phyloP scores from a whole-genome alignment of 2,113 vertebrate species.

The Alligator mississippiensis region DNA sequence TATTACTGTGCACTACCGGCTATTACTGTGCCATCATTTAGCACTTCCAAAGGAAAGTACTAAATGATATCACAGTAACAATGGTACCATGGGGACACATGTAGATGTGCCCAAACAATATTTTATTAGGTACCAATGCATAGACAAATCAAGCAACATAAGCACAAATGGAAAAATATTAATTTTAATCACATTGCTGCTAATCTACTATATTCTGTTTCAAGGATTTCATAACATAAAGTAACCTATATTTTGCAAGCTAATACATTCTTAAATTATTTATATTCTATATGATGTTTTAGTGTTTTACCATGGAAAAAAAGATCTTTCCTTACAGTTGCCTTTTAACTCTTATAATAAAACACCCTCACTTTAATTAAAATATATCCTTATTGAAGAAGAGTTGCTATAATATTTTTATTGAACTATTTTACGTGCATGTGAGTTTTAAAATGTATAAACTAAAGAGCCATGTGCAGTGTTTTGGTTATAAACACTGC shows the following conservation, averaged over 20 bases:
- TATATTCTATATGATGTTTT: background rate
- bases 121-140: constrained; percentile 4
- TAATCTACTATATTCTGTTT: background rate
- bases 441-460: background rate
- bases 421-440: background rate
- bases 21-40: too few relatives aligned
- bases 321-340: background rate
- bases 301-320: background rate
- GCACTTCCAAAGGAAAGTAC: too few relatives aligned
- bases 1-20: too few relatives aligned
- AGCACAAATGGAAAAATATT: background rate
- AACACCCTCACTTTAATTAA: background rate
- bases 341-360: background rate
- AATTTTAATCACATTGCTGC: background rate
- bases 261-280: background rate
- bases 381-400: background rate
- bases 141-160: background rate
- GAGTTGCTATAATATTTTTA: background rate
- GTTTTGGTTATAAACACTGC: background rate
- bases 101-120: background rate
- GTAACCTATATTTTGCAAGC: background rate
- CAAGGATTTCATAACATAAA: background rate
- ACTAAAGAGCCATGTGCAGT: background rate
- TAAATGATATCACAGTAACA: too few relatives aligned
- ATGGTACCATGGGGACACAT: too few relatives aligned